Conservation (phyloP, 2,113 vertebrate species). For the Amphilophus citrinellus region DNA sequence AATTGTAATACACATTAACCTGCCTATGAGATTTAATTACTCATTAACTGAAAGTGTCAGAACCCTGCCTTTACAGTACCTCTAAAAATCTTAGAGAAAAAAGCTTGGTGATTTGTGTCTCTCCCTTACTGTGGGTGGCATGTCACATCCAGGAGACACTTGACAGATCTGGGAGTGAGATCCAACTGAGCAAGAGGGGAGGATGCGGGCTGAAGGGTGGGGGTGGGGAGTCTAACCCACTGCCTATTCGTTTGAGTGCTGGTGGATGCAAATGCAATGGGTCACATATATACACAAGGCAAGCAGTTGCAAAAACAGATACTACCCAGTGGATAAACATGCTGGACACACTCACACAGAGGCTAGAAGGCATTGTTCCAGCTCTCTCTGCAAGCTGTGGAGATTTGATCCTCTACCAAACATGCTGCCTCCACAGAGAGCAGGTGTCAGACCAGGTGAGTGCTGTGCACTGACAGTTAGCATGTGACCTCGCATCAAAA, state of each 20-base stretch:
- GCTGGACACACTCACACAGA: conserved; percentile 12
- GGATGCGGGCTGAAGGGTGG: not conserved
- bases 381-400: conserved; percentile 10
- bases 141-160: conserved; percentile 52
- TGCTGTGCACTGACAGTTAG: conserved; percentile 22
- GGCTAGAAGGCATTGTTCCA: conserved; percentile 34
- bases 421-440: conserved; percentile 46
- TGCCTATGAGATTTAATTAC: not conserved
- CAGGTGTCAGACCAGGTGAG: conserved; percentile 62
- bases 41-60: not conserved
- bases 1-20: not conserved
- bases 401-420: conserved; percentile 40
- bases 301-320: conserved; percentile 36
- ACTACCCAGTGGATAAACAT: not conserved
- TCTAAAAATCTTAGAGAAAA: not conserved
- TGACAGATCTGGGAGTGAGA: conserved; percentile 62
- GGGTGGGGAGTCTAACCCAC: conserved; percentile 34
- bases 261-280: conserved; percentile 36
- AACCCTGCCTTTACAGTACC: not conserved
- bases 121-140: conserved; percentile 40
- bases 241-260: conserved; percentile 61
- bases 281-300: conserved; percentile 42
- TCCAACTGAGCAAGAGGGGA: conserved; percentile 54
- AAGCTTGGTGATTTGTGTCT: conserved; percentile 47
- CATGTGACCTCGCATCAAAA: conserved; percentile 43